Percentiles rank a stretch among this genome's conserved stretches.
Evolutionary conservation across 2,888 invertebrate genomes (phyloP).

Genomic region (Blastobasis lacticolella): DNA sequence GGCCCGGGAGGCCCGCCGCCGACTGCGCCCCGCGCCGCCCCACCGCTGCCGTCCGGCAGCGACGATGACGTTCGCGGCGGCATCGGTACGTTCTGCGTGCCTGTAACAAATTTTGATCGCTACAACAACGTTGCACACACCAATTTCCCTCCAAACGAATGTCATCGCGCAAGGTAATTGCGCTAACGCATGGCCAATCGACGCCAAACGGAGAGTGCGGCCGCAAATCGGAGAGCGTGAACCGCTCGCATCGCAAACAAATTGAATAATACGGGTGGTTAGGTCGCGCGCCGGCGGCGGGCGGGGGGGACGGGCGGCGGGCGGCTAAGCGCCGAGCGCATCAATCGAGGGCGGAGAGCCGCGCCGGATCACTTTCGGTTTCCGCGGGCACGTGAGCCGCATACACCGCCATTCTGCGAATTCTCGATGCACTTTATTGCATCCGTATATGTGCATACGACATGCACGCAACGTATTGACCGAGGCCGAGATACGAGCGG

Average conservation of each 20-base stretch:
- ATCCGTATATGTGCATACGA: constrained; percentile 70
- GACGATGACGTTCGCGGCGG: constrained; percentile 94
- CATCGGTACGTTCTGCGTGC: constrained; percentile 95
- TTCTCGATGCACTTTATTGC: constrained; percentile 68
- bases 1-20: constrained; percentile 40
- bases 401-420: constrained; percentile 62
- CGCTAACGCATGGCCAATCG: no score
- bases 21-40: constrained; percentile 41
- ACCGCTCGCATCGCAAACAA: constrained; percentile 34
- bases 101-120: constrained; percentile 52
- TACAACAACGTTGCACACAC: no score
- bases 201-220: constrained; percentile 34
- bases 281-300: no score
- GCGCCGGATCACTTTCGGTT: constrained; percentile 70
- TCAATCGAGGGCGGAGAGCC: constrained; percentile 65
- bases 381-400: constrained; percentile 63
- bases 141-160: no score
- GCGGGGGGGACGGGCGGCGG: neutral
- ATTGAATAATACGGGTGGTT: constrained; percentile 64
- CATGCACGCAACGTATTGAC: constrained; percentile 69
- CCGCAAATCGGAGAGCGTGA: constrained; percentile 24
- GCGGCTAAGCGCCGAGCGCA: constrained; percentile 52
- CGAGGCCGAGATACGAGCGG: constrained; percentile 68
- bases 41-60: constrained; percentile 74
- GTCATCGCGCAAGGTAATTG: no score